Base-by-base conservation (phyloP, 2,888 invertebrate species). In the Dascillus cervinus region DNA sequence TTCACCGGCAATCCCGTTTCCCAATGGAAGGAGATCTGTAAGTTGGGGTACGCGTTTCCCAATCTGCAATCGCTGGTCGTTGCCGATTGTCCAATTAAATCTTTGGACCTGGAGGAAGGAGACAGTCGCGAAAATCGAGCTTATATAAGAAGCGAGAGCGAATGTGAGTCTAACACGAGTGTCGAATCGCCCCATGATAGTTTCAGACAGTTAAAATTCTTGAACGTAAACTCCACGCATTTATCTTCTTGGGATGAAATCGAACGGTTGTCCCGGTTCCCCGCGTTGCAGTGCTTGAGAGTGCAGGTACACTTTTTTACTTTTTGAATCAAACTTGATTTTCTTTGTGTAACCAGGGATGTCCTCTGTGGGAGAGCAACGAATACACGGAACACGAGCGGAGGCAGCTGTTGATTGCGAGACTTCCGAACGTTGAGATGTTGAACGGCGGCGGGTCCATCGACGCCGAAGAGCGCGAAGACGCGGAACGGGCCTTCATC, bases 401-500 rank as follows among this genome's bases (percentile, higher is more conserved):
- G 32, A 72, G 94, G 29, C 82, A 92, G 61, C 71, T 92, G 34
- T 66, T 92, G 29, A 85, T 95, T 26, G 92, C 92, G 6, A 73
- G 92, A 41, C 69, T 95, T 39, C 91, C 92, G 20, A 84, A 82
- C 60, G 80, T 94, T 24, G 73, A 77, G 43, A 84, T 84, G 29
- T 67, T 95, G 22, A 95, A 95, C 66, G 94, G 94, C 1, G 92
- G 94, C 33, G 87, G 85, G 10, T 75, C 75, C 8, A 88, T 95
- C 46, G 79, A 80, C 17, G 73, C 72, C 0, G 84, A 86, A 47
- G 95, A 95, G 60, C 72, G 92, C 34, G 91, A 92, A 62, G 85
- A 90, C 55, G 87, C 94, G 8, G 95, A 95, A 62, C 71, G 94
- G 37, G 88, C 91, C 43, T 95, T 94, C 64, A 88, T 95, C 49